Evolutionary conservation across 2,888 invertebrate genomes (phyloP).

Genomic region (Carterocephalus palaemon): DNA sequence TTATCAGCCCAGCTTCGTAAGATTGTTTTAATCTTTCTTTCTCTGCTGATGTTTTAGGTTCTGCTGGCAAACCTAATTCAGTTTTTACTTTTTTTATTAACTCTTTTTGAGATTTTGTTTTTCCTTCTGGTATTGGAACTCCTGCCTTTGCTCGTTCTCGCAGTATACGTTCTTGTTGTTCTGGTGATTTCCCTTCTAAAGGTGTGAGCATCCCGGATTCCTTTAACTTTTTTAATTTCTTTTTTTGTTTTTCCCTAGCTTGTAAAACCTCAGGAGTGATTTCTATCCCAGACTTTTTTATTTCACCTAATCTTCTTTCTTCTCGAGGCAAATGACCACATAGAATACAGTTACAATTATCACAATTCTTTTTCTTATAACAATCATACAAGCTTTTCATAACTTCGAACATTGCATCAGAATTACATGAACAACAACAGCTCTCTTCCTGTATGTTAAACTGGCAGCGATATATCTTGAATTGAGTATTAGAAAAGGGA

Average conservation of each 20-base stretch:
- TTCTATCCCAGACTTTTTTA: conserved; percentile 34
- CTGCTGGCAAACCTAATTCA: conserved; percentile 32
- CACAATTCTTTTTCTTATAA: conserved; percentile 61
- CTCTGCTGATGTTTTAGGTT: conserved; percentile 25
- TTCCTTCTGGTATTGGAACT: conserved; percentile 32
- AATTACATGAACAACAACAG: conserved; percentile 58
- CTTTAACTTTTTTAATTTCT: conserved; percentile 32
- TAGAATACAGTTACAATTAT: conserved; percentile 56
- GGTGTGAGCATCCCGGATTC: conserved; percentile 33
- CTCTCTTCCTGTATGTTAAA: conserved; percentile 43
- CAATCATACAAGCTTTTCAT: conserved; percentile 66
- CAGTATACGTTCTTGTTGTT: conserved; percentile 36
- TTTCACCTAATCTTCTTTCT: conserved; percentile 36
- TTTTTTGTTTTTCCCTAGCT: conserved; percentile 17
- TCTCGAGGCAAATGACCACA: conserved; percentile 49
- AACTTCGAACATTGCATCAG: conserved; percentile 68
- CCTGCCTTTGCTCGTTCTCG: conserved; percentile 26
- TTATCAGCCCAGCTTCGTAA: conserved; percentile 27
- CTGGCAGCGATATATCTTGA: conserved; percentile 47
- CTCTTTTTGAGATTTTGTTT: conserved; percentile 34
- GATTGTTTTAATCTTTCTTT: conserved; percentile 29
- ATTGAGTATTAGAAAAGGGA: conserved; percentile 16
- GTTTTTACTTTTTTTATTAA: conserved; percentile 34
- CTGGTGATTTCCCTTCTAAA: conserved; percentile 34
- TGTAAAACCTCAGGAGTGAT: conserved; percentile 16